Conservation (phyloP, 1,140 invertebrate genomes). For the Tetramorium parvispinum region DNA sequence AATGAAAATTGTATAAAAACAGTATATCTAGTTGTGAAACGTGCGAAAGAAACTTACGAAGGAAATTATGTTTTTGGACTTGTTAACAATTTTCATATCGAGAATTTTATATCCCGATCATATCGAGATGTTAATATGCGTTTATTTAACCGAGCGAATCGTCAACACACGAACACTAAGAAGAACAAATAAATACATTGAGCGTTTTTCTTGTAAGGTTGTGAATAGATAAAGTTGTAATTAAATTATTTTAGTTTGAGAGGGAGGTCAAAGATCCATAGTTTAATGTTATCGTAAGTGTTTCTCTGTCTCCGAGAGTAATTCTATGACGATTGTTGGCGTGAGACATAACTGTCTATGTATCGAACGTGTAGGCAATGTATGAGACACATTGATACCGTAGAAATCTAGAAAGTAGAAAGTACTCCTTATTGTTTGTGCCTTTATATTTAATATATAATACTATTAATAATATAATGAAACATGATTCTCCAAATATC, state of each 20-base stretch:
- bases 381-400: constrained; percentile 55
- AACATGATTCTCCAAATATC: constrained; percentile 16
- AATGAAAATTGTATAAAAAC: constrained; percentile 59
- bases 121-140: constrained; percentile 50
- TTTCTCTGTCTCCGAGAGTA: constrained; percentile 52
- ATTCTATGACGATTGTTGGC: constrained; percentile 52
- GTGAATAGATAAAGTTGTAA: constrained; percentile 71
- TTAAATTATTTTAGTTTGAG: constrained; percentile 70
- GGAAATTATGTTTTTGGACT: constrained; percentile 59
- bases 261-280: constrained; percentile 68
- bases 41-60: constrained; percentile 39
- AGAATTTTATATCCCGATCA: constrained; percentile 57
- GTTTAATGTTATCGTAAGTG: constrained; percentile 64
- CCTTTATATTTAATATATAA: constrained; percentile 78
- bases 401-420: constrained; percentile 67
- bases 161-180: constrained; percentile 40
- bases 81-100: constrained; percentile 62
- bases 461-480: constrained; percentile 71
- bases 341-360: constrained; percentile 47
- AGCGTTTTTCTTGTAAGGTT: constrained; percentile 71
- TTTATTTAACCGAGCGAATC: constrained; percentile 53
- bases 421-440: constrained; percentile 79
- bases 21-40: constrained; percentile 20
- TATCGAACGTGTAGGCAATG: constrained; percentile 51
- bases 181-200: constrained; percentile 48